Base-by-base conservation (phyloP, 1,140 invertebrate genomes). In the Macrosteles quadrilineatus region DNA sequence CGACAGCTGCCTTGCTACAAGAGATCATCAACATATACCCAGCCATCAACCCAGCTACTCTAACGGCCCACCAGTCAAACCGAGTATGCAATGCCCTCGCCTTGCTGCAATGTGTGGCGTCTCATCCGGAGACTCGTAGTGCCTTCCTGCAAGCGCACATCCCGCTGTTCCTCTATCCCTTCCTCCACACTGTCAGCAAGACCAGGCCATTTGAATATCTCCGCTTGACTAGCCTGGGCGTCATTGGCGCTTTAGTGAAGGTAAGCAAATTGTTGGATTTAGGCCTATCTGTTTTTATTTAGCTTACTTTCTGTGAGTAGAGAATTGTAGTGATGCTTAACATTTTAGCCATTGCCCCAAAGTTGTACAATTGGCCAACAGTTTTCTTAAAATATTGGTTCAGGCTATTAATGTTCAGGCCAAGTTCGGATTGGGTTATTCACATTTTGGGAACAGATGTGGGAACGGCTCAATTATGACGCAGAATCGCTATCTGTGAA, bases 231-330 rank as follows among this genome's bases (percentile, higher is more conserved):
- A 98, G 95, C 80, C 84, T 99, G 1, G 98, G 98, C 68, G 98
- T 99, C 1, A 99, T 99, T 81, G 98, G 98, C 53, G 98, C 98
- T 31, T 81, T 99, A 73, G 98, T 99, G 0, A 99, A 99, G 84
- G 91, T 91, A 81, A 78, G 72, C n/a, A n/a, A n/a, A n/a, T n/a
- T n/a, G n/a, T n/a, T n/a, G n/a, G n/a, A n/a, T n/a, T n/a, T n/a
- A n/a, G n/a, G n/a, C n/a, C n/a, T n/a, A n/a, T n/a, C n/a, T n/a
- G n/a, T n/a, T n/a, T n/a, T n/a, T n/a, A n/a, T n/a, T n/a, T n/a
- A n/a, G n/a, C n/a, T n/a, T n/a, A n/a, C n/a, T n/a, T n/a, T n/a
- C n/a, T n/a, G n/a, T n/a, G n/a, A n/a, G n/a, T n/a, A n/a, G n/a
- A n/a, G n/a, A n/a, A n/a, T n/a, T n/a, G n/a, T n/a, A n/a, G n/a